Percentiles rank a stretch among this genome's conserved stretches.
Conservation (phyloP, 2,797 vertebrate genomes). For the Mormyrops boulengeri region DNA sequence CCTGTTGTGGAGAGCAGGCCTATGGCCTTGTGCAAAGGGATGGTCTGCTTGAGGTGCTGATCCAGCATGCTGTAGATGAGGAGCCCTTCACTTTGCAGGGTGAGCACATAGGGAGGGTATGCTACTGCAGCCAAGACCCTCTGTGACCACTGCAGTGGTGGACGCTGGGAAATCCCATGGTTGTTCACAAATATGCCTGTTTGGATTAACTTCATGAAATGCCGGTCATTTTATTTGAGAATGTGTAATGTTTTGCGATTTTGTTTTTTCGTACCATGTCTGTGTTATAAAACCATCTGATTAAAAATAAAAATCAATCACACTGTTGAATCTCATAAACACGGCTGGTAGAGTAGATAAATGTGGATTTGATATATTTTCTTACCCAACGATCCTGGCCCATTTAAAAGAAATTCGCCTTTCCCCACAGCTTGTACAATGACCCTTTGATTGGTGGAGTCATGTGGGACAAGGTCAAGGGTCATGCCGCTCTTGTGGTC, state of each 20-base stretch:
- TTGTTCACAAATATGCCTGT: slow-evolving; percentile 62
- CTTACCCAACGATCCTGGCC: slow-evolving; percentile 59
- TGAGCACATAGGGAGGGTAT: slow-evolving; percentile 54
- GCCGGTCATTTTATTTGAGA: not conserved
- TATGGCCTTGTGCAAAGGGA: slow-evolving; percentile 42
- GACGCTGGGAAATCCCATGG: slow-evolving; percentile 53
- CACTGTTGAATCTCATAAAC: not conserved
- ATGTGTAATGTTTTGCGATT: not conserved
- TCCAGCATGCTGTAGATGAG: slow-evolving; percentile 59
- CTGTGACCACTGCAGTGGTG: slow-evolving; percentile 57
- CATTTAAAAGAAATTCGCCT: slow-evolving; percentile 60
- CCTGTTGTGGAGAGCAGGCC: slow-evolving; percentile 37
- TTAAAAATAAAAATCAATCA: not conserved
- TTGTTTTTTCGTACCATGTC: not conserved
- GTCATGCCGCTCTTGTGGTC: slow-evolving; percentile 41
- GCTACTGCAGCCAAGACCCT: slow-evolving; percentile 51
- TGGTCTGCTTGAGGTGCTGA: slow-evolving; percentile 56
- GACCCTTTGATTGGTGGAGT: slow-evolving; percentile 39
- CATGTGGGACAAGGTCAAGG: slow-evolving; percentile 54
- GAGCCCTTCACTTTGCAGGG: slow-evolving; percentile 46
- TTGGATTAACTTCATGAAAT: slow-evolving; percentile 14
- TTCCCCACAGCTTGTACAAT: slow-evolving; percentile 42
- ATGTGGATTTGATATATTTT: not conserved
- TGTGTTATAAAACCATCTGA: not conserved
- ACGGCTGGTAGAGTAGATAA: not conserved